A percentile compares a stretch with the other conserved stretches of the same genome.
phyloP scores from a whole-genome alignment of 2,888 invertebrate genomes.

The Melieria picta region DNA sequence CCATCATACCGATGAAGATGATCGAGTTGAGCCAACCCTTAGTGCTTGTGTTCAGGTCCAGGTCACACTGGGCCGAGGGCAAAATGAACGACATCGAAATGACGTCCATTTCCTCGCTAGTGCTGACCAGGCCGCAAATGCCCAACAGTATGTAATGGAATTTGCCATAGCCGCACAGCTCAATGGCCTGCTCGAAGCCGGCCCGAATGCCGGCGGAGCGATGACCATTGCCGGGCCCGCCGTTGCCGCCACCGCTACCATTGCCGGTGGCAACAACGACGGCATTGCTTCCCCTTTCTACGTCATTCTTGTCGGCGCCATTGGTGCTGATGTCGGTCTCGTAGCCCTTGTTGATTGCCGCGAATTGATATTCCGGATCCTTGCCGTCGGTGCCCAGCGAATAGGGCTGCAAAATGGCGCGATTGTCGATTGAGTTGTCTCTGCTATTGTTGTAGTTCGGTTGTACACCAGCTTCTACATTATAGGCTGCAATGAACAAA shows the following conservation, averaged over 20 bases:
- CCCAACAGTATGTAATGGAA: constrained; percentile 90
- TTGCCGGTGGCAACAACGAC: constrained; percentile 42
- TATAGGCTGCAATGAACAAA: constrained; percentile 73
- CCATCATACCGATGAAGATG: constrained; percentile 92
- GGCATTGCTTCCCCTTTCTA: constrained; percentile 54
- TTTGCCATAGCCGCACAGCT: constrained; percentile 76
- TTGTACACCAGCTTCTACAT: constrained; percentile 87
- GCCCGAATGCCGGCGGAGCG: constrained; percentile 74
- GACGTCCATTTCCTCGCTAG: constrained; percentile 96
- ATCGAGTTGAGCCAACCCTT: constrained; percentile 85
- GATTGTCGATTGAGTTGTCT: constrained; percentile 62
- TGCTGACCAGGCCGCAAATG: constrained; percentile 93
- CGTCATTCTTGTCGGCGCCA: constrained; percentile 55
- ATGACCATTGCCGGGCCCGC: constrained; percentile 60
- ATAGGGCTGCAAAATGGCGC: constrained; percentile 61
- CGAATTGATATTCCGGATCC: constrained; percentile 59
- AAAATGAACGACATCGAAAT: constrained; percentile 95
- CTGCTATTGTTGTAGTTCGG: constrained; percentile 77
- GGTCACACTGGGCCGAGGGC: constrained; percentile 92
- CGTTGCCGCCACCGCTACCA: constrained; percentile 44
- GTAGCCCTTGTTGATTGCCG: constrained; percentile 57
- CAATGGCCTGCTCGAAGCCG: constrained; percentile 89
- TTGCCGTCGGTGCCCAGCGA: constrained; percentile 57
- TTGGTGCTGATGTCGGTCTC: constrained; percentile 49
- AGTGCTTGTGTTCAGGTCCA: constrained; percentile 83